phyloP scores from a whole-genome alignment of 1,140 invertebrate genomes.

The Asobara japonica region DNA sequence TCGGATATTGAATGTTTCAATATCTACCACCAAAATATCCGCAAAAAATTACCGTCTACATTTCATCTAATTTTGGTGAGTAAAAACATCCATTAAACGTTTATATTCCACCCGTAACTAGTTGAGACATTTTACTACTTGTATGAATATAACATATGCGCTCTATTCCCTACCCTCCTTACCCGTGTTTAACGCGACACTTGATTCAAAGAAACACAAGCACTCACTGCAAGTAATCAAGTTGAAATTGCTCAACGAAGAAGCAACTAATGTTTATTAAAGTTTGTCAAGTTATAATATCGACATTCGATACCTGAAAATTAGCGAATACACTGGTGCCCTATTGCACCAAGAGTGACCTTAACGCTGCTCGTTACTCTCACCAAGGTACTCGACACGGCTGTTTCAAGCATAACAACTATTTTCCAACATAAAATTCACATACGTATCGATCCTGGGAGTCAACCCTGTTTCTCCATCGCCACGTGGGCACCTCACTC shows the following conservation, averaged over 20 bases:
- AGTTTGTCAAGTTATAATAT: neutral
- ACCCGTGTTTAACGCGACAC: too few relatives aligned
- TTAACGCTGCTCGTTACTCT: neutral
- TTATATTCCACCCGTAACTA: too few relatives aligned
- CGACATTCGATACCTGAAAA: constrained; percentile 1
- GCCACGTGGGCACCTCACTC: neutral
- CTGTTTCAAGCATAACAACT: neutral
- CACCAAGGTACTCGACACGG: neutral
- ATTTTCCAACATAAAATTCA: neutral
- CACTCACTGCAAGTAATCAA: too few relatives aligned
- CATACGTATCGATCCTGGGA: neutral
- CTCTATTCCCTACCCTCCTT: too few relatives aligned
- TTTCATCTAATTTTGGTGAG: too few relatives aligned
- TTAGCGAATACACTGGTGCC: neutral
- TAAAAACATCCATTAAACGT: too few relatives aligned
- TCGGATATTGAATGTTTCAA: too few relatives aligned
- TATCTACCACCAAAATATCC: too few relatives aligned
- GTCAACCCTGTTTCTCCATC: neutral
- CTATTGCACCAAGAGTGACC: neutral
- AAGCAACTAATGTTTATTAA: neutral
- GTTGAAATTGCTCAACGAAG: neutral
- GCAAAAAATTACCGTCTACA: too few relatives aligned
- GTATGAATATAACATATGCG: too few relatives aligned
- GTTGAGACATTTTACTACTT: too few relatives aligned
- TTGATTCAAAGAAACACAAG: too few relatives aligned